phyloP scores from a whole-genome alignment of 2,797 vertebrate species.

The Phataginus tetradactyla region DNA sequence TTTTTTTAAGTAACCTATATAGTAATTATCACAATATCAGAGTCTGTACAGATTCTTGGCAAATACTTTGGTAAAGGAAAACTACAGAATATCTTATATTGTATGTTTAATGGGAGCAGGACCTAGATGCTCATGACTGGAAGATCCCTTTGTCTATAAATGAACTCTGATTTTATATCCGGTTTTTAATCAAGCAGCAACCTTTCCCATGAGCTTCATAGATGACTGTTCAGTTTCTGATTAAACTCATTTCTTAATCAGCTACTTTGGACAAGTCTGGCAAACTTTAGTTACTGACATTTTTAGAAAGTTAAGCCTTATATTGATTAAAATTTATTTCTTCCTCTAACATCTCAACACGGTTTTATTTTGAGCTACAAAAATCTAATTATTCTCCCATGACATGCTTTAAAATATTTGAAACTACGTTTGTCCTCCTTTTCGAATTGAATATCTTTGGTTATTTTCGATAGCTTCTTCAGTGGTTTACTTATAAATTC shows the following conservation, averaged over 20 bases:
- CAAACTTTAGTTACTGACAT: not conserved
- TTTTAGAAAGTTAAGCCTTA: constrained; percentile 2
- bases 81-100: not conserved
- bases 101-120: not conserved
- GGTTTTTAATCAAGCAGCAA: not conserved
- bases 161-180: not conserved
- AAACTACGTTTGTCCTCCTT: not conserved
- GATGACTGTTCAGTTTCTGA: not conserved
- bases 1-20: not conserved
- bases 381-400: not conserved
- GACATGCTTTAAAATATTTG: not conserved
- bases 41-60: not conserved
- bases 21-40: not conserved
- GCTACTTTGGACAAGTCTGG: not conserved
- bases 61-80: not conserved
- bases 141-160: not conserved
- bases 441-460: not conserved
- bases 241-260: not conserved
- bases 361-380: not conserved
- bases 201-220: not conserved
- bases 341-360: not conserved
- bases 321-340: not conserved
- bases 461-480: not conserved
- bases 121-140: not conserved
- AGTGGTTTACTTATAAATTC: not conserved